phyloP scores from a whole-genome alignment of 2,113 vertebrate species.

The Tychaedon coryphoeus region DNA sequence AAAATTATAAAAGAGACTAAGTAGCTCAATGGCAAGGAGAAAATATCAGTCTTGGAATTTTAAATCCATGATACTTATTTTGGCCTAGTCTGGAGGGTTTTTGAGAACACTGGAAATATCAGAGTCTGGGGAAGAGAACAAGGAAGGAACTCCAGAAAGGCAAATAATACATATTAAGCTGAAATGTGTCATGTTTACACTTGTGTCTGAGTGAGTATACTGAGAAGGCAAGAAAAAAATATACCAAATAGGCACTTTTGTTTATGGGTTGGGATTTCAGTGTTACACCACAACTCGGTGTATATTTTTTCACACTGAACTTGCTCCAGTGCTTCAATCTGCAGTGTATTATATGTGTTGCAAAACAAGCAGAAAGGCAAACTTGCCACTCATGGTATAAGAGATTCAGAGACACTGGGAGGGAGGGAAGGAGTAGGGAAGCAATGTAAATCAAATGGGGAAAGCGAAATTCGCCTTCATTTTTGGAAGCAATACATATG shows the following conservation, averaged over 20 bases:
- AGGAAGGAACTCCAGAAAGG: background rate
- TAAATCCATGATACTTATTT: background rate
- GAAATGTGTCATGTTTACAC: fast-evolving
- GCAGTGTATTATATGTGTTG: background rate
- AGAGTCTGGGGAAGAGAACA: background rate
- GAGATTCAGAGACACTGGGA: background rate
- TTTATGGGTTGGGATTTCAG: background rate
- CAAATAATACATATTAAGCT: background rate
- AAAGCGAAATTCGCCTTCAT: background rate
- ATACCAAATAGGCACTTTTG: background rate
- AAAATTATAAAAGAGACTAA: background rate
- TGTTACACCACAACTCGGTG: background rate
- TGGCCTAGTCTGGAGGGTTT: background rate
- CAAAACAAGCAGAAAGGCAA: background rate
- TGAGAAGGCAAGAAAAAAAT: background rate
- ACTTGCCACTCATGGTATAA: background rate
- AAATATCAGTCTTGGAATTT: background rate
- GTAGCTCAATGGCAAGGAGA: background rate
- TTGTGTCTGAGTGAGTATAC: background rate
- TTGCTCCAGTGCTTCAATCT: background rate
- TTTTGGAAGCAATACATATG: conserved; percentile 57
- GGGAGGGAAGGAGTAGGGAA: background rate
- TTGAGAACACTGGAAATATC: background rate
- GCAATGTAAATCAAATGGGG: conserved; percentile 24
- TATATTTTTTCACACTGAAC: background rate